A percentile compares a stretch with the other conserved stretches of the same genome.
These are phyloP conservation scores for Drosophila subsilvestris DNA, from an alignment of 2,888 invertebrate genomes.

Conservation along the genomic window DNA sequence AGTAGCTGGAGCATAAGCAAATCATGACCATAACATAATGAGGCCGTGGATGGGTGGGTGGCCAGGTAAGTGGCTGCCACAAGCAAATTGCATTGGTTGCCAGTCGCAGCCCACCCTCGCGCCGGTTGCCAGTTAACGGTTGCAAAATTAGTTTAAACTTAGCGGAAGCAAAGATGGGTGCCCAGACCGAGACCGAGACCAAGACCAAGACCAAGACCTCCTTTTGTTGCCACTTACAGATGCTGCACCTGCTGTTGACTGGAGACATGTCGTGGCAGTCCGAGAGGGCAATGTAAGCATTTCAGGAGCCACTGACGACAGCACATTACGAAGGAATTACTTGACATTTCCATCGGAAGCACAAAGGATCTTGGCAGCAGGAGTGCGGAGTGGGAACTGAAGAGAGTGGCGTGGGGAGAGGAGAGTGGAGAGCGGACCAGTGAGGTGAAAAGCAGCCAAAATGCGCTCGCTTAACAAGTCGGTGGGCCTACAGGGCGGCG, in stretches of 20 bases:
- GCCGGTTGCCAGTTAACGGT: slow-evolving; percentile 61
- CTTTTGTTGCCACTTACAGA: slow-evolving; percentile 56
- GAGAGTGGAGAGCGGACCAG: slow-evolving; percentile 20
- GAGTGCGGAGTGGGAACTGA: slow-evolving; percentile 1
- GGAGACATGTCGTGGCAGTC: slow-evolving; percentile 37
- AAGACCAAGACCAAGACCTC: background rate
- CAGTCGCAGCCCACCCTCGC: slow-evolving; percentile 16
- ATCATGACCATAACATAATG: slow-evolving; percentile 73
- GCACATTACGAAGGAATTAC: slow-evolving; percentile 47
- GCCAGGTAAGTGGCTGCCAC: slow-evolving; percentile 42
- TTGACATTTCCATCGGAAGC: slow-evolving; percentile 51
- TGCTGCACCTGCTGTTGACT: slow-evolving; percentile 58
- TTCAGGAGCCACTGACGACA: slow-evolving; percentile 33
- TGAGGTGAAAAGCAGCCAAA: slow-evolving; percentile 10
- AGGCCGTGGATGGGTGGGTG: slow-evolving; percentile 27
- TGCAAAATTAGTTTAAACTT: slow-evolving; percentile 79
- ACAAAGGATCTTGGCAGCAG: slow-evolving; percentile 11
- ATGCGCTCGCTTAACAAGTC: slow-evolving; percentile 66
- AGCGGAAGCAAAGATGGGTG: slow-evolving; percentile 58
- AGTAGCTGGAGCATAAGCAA: slow-evolving; percentile 59
- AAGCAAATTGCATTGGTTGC: slow-evolving; percentile 65
- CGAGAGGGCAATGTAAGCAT: slow-evolving; percentile 53
- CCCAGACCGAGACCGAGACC: too few relatives aligned
- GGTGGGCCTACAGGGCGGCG: slow-evolving; percentile 54
- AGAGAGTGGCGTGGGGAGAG: slow-evolving; percentile 1